A percentile compares a stretch with the other conserved stretches of the same genome.
Conservation (phyloP, 2,113 vertebrate genomes). For the Dolichallabes microphthalmus region DNA sequence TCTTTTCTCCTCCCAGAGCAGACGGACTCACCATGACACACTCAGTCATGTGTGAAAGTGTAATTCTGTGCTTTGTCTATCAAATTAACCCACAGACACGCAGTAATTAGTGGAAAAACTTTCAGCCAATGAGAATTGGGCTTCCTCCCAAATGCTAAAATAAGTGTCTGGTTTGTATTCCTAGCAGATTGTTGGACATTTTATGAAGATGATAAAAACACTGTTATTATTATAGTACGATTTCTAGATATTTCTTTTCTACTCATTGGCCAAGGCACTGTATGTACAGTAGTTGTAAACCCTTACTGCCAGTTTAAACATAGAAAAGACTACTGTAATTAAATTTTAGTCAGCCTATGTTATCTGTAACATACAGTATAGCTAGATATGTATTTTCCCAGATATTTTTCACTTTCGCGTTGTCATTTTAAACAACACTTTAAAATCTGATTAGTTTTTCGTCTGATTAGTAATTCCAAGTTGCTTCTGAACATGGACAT, state of each 20-base stretch:
- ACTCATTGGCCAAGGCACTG: no score
- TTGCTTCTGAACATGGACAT: no score
- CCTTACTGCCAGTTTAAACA: background rate
- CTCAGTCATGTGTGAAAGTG: constrained; percentile 77
- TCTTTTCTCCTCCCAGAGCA: constrained; percentile 62
- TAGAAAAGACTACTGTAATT: background rate
- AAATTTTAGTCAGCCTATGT: background rate
- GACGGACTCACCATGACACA: constrained; percentile 69
- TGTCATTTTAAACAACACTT: no score
- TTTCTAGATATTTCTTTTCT: background rate
- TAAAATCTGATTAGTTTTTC: no score
- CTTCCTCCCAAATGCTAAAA: constrained; percentile 18
- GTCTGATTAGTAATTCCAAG: no score
- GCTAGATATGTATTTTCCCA: background rate
- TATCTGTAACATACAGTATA: background rate
- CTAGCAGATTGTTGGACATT: background rate
- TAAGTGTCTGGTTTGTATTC: background rate
- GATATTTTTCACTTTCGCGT: no score
- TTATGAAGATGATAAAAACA: background rate
- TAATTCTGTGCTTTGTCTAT: constrained; percentile 61
- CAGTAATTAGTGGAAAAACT: constrained; percentile 64
- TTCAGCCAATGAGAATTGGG: constrained; percentile 58
- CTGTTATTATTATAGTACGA: background rate
- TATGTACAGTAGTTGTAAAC: background rate
- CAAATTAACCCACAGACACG: constrained; percentile 70